Evolutionary conservation across 2,797 vertebrate species (phyloP).

Genomic region (Gymnodraco acuticeps): DNA sequence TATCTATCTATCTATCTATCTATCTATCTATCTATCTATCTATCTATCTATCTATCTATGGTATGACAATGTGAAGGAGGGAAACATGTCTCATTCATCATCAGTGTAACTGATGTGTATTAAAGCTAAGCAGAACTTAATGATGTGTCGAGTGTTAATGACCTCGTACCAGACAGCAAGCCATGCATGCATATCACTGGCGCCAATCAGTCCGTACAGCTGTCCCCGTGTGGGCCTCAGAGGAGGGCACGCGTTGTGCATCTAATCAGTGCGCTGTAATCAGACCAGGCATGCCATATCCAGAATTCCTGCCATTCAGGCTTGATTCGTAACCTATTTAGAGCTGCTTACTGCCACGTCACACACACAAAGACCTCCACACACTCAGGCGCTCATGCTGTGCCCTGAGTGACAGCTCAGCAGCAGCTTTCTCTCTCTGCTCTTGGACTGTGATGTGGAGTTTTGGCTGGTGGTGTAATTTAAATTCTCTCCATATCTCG

Average conservation of each 20-base stretch:
- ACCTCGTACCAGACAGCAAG: conserved; percentile 48
- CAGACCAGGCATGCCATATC: conserved; percentile 48
- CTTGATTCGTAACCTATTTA: conserved; percentile 42
- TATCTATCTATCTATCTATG: too few species aligned
- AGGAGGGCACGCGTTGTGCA: conserved; percentile 31
- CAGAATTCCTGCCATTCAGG: conserved; percentile 42
- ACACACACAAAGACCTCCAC: neutral
- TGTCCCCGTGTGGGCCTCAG: conserved; percentile 53
- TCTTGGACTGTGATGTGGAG: conserved; percentile 36
- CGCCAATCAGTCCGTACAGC: conserved; percentile 53
- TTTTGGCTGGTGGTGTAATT: conserved; percentile 43
- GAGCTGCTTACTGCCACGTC: conserved; percentile 31
- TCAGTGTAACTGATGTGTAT: conserved; percentile 47
- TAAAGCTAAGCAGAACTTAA: conserved; percentile 48
- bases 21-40: too few species aligned
- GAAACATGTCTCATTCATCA: conserved; percentile 45
- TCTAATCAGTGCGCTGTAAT: conserved; percentile 66
- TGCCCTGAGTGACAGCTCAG: conserved; percentile 41
- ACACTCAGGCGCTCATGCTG: conserved; percentile 14
- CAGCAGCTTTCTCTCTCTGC: conserved; percentile 23
- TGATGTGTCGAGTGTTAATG: conserved; percentile 63
- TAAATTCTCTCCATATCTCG: conserved; percentile 64
- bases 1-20: too few species aligned
- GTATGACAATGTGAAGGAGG: conserved; percentile 23
- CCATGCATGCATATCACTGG: conserved; percentile 60